These are phyloP conservation scores for Diabrotica balteata DNA, from an alignment of 2,888 invertebrate genomes.

Conservation along the genomic window DNA sequence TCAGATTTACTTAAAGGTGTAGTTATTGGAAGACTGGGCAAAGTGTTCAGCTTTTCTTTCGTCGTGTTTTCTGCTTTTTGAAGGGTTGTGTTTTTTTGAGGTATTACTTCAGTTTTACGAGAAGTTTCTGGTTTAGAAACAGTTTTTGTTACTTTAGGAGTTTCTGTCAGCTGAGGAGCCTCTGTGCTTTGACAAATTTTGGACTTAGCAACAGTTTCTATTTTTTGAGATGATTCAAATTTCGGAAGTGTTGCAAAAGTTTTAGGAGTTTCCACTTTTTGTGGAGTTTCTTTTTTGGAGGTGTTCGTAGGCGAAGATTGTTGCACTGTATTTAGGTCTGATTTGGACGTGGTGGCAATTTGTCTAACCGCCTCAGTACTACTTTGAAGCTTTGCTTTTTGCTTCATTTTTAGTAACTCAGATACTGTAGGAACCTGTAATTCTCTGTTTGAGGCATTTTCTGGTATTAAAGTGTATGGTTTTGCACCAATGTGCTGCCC, in stretches of 20 bases:
- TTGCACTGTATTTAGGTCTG: constrained; percentile 52
- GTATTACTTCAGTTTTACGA: too few species aligned
- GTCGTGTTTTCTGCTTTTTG: too few species aligned
- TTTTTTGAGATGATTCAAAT: neutral
- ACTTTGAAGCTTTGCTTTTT: constrained; percentile 66
- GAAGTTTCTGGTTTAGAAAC: constrained; percentile 18
- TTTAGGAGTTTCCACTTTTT: neutral
- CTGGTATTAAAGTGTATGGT: constrained; percentile 50
- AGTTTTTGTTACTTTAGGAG: constrained; percentile 46
- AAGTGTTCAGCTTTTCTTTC: too few species aligned
- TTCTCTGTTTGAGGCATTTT: constrained; percentile 57
- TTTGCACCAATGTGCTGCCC: constrained; percentile 52
- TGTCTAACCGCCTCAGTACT: constrained; percentile 69
- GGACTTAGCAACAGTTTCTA: neutral
- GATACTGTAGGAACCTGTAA: constrained; percentile 70
- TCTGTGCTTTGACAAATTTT: constrained; percentile 54
- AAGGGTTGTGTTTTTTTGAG: too few species aligned
- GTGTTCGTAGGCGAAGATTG: neutral
- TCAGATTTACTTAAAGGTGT: neutral
- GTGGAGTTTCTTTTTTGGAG: neutral
- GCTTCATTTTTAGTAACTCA: constrained; percentile 68
- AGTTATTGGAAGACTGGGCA: neutral
- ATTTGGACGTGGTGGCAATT: constrained; percentile 66
- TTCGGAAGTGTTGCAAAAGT: neutral
- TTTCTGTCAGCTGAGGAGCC: constrained; percentile 65